Percentiles rank a stretch among this genome's conserved stretches.
These are phyloP conservation scores for Crenichthys baileyi DNA, from an alignment of 2,797 vertebrate species.

Conservation along the genomic window DNA sequence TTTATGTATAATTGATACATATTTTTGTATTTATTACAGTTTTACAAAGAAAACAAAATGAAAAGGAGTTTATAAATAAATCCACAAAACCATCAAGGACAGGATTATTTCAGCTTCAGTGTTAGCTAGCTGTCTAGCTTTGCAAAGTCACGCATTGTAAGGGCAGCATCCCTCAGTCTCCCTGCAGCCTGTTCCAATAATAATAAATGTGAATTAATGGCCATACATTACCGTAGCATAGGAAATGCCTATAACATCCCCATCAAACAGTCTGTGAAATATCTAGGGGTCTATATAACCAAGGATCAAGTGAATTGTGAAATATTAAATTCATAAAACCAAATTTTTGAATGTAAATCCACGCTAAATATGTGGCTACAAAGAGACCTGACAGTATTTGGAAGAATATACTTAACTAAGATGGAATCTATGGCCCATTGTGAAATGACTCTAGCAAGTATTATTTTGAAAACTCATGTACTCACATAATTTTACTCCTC, in stretches of 20 bases:
- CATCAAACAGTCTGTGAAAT: not conserved
- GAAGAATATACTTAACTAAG: not conserved
- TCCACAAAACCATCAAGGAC: not conserved
- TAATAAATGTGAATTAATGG: conserved; percentile 8
- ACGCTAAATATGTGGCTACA: not conserved
- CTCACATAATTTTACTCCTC: no score
- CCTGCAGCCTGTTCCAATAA: no score
- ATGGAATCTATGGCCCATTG: no score
- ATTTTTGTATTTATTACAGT: no score
- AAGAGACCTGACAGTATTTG: not conserved
- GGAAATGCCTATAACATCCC: not conserved
- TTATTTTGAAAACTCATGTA: no score
- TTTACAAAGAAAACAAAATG: not conserved
- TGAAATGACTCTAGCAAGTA: no score
- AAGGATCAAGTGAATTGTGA: not conserved
- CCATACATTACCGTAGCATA: not conserved
- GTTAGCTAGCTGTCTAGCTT: not conserved
- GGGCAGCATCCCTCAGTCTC: no score
- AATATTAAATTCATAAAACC: not conserved
- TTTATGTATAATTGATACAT: no score
- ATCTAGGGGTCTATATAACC: not conserved
- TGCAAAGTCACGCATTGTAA: not conserved
- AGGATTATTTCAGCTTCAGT: not conserved
- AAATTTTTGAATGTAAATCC: not conserved
- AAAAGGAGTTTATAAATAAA: not conserved